Base-by-base conservation (phyloP, 2,888 invertebrate genomes). In the Amaurobius ferox region DNA sequence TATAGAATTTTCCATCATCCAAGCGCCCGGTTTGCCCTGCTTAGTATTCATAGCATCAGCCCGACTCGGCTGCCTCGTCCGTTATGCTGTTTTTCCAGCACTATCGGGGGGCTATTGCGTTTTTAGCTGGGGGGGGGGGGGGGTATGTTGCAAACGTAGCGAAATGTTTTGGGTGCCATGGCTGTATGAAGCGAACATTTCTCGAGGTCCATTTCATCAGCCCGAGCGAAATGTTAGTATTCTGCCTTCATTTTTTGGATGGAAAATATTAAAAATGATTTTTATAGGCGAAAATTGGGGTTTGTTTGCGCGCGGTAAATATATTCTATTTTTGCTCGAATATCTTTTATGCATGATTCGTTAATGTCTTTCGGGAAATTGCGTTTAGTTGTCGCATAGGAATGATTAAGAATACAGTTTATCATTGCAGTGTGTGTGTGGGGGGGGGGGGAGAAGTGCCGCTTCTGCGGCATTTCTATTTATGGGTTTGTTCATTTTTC, bases 1-100 rank as follows among this genome's bases (percentile, higher is more conserved):
- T 68, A 68, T 68, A 68, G 68, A 68, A 68, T 68, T 68, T 68
- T 68, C 68, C 68, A 68, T 68, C 68, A 68, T 68, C 68, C 26
- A 13, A 55, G 68, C 68, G 26, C 68, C 26, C 13, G 68, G 40
- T 35, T 68, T 68, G 26, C 13, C 26, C 68, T 68, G 68, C 26
- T 68, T 68, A 68, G 68, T 68, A 68, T 68, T 68, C 68, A 68
- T 68, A 68, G 68, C 68, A 39, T 35, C 40, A 39, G 68, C 68
- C 29, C 66, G 16, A 19, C 66, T 28, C 35, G 23, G 39, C 68
- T 23, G 35, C 40, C 40, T 68, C 39, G 26, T 40, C 35, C 68
- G 68, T 68, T 68, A 68, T 40, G 26, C 68, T 68, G n/a, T 67
- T 64, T 30, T 64, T 32, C 30, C 66, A 19, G 40, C 68, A 68